phyloP scores from a whole-genome alignment of 2,888 invertebrate species.

The Dorcus parallelipipedus region DNA sequence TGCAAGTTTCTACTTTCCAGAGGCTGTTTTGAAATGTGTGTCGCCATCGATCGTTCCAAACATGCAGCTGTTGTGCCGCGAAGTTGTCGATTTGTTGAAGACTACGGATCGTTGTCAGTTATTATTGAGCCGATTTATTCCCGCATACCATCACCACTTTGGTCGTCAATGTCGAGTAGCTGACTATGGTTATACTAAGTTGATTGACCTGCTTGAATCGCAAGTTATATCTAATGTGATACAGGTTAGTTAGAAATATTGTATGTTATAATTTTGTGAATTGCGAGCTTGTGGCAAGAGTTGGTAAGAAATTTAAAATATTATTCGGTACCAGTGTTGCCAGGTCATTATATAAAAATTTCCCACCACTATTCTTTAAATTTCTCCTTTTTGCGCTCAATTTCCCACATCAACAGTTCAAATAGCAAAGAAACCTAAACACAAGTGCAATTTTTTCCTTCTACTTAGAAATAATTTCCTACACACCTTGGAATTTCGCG shows the following conservation, averaged over 20 bases:
- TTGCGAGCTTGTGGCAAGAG: too few relatives aligned
- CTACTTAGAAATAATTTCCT: too few relatives aligned
- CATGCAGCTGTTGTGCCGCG: conserved; percentile 78
- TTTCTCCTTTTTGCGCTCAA: too few relatives aligned
- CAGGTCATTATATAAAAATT: too few relatives aligned
- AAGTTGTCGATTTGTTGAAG: conserved; percentile 80
- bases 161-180: conserved; percentile 93
- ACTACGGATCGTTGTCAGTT: conserved; percentile 79
- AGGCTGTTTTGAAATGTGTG: conserved; percentile 51
- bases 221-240: conserved; percentile 70
- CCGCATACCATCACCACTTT: conserved; percentile 95
- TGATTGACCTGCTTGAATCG: conserved; percentile 86
- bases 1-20: conserved; percentile 19
- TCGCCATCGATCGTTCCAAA: conserved; percentile 69
- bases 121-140: conserved; percentile 83
- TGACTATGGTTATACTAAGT: conserved; percentile 92
- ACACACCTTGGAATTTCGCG: too few relatives aligned
- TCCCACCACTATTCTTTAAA: too few relatives aligned
- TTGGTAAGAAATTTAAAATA: too few relatives aligned
- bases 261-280: too few relatives aligned
- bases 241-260: conserved; percentile 56
- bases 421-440: too few relatives aligned
- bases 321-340: too few relatives aligned
- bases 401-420: too few relatives aligned
- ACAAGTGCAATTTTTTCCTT: too few relatives aligned